These are phyloP conservation scores for Lordiphosa clarofinis DNA, from an alignment of 1,140 invertebrate genomes.

Conservation along the genomic window DNA sequence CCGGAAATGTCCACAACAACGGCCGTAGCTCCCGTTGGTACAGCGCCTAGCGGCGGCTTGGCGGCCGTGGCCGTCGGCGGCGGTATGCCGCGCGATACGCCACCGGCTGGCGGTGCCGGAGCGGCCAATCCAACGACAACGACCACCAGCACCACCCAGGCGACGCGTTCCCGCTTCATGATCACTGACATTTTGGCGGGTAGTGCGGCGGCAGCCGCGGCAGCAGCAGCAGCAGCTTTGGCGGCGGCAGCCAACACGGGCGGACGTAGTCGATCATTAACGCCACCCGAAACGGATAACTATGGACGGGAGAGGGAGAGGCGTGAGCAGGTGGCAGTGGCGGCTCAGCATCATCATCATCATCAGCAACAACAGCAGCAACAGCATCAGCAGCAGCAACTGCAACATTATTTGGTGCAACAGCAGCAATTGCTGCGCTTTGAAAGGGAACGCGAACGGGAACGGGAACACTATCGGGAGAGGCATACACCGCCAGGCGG, in stretches of 20 bases:
- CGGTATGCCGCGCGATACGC: constrained; percentile 79
- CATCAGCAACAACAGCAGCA: constrained; percentile 28
- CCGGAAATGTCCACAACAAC: constrained; percentile 75
- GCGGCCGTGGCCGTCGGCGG: constrained; percentile 72
- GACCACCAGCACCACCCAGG: constrained; percentile 80
- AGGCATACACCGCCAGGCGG: constrained; percentile 27
- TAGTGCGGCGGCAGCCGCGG: constrained; percentile 76
- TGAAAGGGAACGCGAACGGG: constrained; percentile 43
- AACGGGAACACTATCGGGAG: constrained; percentile 42
- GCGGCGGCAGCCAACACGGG: constrained; percentile 36
- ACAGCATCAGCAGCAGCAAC: constrained; percentile 42
- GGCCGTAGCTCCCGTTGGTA: constrained; percentile 63
- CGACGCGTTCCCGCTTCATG: constrained; percentile 87
- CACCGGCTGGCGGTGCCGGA: constrained; percentile 30
- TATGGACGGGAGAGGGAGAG: constrained; percentile 6
- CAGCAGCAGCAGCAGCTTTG: constrained; percentile 51
- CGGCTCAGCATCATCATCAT: constrained; percentile 32
- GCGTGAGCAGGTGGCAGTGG: constrained; percentile 32
- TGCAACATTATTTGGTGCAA: constrained; percentile 65
- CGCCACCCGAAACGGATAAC: constrained; percentile 27
- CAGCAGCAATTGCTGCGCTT: constrained; percentile 67
- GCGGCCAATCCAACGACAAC: constrained; percentile 53
- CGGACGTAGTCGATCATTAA: constrained; percentile 22
- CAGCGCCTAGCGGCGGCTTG: constrained; percentile 66
- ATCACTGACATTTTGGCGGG: constrained; percentile 88